These are phyloP conservation scores for Nephrotoma appendiculata DNA, from an alignment of 2,888 invertebrate species.

Conservation along the genomic window DNA sequence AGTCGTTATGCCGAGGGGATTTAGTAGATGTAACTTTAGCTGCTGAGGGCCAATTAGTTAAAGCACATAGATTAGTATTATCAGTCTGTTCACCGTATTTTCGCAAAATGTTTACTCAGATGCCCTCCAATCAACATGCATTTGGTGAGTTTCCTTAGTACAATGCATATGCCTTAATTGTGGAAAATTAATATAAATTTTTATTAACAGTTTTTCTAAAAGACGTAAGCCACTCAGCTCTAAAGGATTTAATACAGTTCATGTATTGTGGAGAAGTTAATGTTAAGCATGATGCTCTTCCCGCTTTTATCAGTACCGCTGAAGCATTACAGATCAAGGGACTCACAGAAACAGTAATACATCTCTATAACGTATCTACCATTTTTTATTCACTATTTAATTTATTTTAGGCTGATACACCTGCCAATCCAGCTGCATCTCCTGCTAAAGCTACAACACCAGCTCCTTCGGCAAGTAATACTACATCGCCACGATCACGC, in stretches of 20 bases:
- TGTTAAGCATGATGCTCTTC: conserved; percentile 56
- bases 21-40: conserved; percentile 55
- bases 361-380: background rate
- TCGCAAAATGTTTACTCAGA: conserved; percentile 52
- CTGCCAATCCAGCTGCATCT: conserved; percentile 40
- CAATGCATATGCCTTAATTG: background rate
- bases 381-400: conserved; percentile 36
- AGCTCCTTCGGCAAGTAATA: conserved; percentile 20
- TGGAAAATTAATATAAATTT: conserved; percentile 6
- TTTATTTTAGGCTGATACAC: conserved; percentile 48
- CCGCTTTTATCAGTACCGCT: conserved; percentile 56
- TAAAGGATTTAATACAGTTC: conserved; percentile 54
- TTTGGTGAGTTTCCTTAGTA: conserved; percentile 36
- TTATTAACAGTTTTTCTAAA: conserved; percentile 46
- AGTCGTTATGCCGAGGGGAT: conserved; percentile 52
- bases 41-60: conserved; percentile 53
- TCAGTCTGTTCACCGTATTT: conserved; percentile 61
- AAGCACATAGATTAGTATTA: conserved; percentile 55
- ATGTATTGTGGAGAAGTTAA: conserved; percentile 60
- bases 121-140: conserved; percentile 52
- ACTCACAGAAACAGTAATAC: conserved; percentile 42
- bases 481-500: conserved; percentile 21
- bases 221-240: conserved; percentile 53
- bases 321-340: conserved; percentile 58
- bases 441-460: conserved; percentile 50